These are phyloP conservation scores for Aleiodes testaceus DNA, from an alignment of 2,888 invertebrate genomes.

Conservation along the genomic window DNA sequence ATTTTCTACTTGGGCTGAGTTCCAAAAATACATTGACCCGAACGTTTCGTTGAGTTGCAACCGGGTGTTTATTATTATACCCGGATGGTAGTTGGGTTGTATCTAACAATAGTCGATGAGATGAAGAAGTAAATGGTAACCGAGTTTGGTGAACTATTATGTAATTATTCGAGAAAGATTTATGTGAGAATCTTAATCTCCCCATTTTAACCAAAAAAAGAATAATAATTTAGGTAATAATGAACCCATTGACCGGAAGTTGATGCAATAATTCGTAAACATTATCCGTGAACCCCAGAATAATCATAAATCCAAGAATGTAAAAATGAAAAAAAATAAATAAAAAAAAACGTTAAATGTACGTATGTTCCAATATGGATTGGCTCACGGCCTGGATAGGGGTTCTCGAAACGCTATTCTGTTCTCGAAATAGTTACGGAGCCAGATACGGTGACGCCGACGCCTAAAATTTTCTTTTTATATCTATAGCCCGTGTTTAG, in stretches of 20 bases:
- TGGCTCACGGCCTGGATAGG: constrained; percentile 38
- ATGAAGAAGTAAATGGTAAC: constrained; percentile 51
- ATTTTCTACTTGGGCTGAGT: constrained; percentile 43
- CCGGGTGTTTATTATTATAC: constrained; percentile 69
- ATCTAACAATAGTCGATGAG: constrained; percentile 60
- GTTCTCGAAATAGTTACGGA: constrained; percentile 68
- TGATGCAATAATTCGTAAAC: constrained; percentile 11
- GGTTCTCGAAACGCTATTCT: constrained; percentile 57
- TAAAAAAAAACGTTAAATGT: constrained; percentile 16
- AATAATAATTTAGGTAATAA: no score
- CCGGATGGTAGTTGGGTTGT: constrained; percentile 49
- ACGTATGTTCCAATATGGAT: constrained; percentile 32
- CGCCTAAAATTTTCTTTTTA: constrained; percentile 61
- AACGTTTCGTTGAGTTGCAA: constrained; percentile 65
- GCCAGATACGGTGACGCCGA: constrained; percentile 67
- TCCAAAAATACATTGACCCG: constrained; percentile 71
- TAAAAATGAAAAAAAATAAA: neutral
- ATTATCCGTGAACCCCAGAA: constrained; percentile 18
- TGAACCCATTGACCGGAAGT: constrained; percentile 11
- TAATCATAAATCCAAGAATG: neutral
- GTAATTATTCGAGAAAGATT: constrained; percentile 50
- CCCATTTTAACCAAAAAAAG: no score
- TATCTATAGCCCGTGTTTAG: constrained; percentile 49
- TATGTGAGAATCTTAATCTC: neutral
- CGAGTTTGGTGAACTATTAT: constrained; percentile 70